Evolutionary conservation across 2,797 vertebrate genomes (phyloP).

Genomic region (Spondyliosoma cantharus): DNA sequence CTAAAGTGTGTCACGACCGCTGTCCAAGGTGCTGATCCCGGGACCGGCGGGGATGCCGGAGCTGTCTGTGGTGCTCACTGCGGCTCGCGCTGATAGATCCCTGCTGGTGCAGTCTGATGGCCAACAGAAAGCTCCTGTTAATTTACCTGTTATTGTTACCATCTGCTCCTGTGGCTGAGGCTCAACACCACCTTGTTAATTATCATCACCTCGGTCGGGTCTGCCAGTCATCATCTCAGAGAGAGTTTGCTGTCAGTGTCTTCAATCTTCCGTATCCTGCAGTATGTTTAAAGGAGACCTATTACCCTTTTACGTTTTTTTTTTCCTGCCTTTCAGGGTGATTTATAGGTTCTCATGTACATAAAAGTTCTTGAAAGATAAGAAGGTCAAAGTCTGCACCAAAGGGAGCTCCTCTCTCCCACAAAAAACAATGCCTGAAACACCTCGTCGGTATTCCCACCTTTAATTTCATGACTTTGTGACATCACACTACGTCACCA

Average conservation of each 20-base stretch:
- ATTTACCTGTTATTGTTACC: conserved; percentile 39
- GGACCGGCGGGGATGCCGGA: background rate
- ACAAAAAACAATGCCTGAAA: no score
- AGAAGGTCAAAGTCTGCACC: no score
- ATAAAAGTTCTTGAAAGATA: no score
- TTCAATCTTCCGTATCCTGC: background rate
- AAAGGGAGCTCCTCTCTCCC: no score
- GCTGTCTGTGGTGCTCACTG: conserved; percentile 44
- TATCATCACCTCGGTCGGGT: conserved; percentile 10
- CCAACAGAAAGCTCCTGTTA: conserved; percentile 16
- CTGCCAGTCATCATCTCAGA: background rate
- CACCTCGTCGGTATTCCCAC: no score
- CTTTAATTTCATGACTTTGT: no score
- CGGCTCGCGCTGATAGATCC: conserved; percentile 14
- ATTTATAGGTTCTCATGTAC: no score
- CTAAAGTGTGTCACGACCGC: conserved; percentile 12
- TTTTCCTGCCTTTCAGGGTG: no score
- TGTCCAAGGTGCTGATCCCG: conserved; percentile 56
- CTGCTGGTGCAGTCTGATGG: conserved; percentile 30
- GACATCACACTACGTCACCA: no score
- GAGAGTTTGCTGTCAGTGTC: background rate
- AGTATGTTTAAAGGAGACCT: background rate
- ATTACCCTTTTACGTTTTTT: no score
- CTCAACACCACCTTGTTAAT: conserved; percentile 41
- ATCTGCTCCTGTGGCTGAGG: conserved; percentile 44